Evolutionary conservation across 2,888 invertebrate species (phyloP).

Genomic region (Graphium colonna): DNA sequence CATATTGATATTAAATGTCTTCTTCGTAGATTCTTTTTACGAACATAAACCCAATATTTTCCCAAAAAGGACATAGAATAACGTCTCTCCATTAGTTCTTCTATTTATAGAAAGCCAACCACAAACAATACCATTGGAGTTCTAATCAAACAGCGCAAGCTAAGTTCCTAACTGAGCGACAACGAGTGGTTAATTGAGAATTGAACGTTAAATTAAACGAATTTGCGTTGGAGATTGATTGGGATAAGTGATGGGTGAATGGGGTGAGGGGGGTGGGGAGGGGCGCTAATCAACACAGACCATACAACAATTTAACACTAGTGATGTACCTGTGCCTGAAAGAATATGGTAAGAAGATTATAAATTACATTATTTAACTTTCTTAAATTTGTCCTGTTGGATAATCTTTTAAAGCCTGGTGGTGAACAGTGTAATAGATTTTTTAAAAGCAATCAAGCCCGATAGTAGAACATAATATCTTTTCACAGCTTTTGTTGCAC

Average conservation of each 20-base stretch:
- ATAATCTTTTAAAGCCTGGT: no score
- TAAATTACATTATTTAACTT: slow-evolving; percentile 12
- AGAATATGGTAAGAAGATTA: no score
- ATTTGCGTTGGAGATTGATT: slow-evolving; percentile 64
- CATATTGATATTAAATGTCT: no score
- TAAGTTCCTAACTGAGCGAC: slow-evolving; percentile 22
- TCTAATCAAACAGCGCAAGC: slow-evolving; percentile 34
- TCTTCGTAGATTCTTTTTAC: no score
- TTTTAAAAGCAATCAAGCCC: no score
- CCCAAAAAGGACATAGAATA: no score
- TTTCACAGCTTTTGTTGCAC: no score
- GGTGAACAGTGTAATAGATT: no score
- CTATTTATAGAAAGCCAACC: slow-evolving; percentile 1
- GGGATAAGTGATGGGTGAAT: slow-evolving; percentile 37
- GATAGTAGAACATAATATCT: no score
- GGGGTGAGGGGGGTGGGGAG: slow-evolving; percentile 19
- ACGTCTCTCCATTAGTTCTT: not conserved
- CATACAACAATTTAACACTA: slow-evolving; percentile 53
- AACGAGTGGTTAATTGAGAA: slow-evolving; percentile 60
- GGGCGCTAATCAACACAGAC: slow-evolving; percentile 49
- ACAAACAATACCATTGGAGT: slow-evolving; percentile 29
- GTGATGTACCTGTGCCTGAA: slow-evolving; percentile 33
- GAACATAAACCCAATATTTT: not conserved
- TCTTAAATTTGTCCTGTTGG: no score
- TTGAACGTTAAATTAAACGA: slow-evolving; percentile 63